Percentiles rank a stretch among this genome's conserved stretches.
Evolutionary conservation across 2,888 invertebrate genomes (phyloP).

Genomic region (Craniophora ligustri): DNA sequence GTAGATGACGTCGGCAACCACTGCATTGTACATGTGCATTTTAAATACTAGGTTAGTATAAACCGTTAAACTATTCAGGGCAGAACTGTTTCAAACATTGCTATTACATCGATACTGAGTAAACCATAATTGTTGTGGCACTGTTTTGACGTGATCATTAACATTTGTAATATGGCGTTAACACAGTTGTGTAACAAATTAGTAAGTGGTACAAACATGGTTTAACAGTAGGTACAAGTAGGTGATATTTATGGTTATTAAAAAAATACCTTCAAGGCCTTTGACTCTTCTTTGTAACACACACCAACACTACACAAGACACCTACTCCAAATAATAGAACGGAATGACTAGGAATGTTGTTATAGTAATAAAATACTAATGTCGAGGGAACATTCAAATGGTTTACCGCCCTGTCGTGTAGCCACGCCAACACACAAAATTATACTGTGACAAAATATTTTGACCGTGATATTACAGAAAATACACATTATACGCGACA

Average conservation of each 20-base stretch:
- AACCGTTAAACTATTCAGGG: conserved; percentile 79
- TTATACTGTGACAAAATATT: conserved; percentile 73
- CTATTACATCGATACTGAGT: conserved; percentile 38
- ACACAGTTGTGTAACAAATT: background rate
- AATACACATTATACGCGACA: conserved; percentile 52
- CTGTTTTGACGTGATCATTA: background rate
- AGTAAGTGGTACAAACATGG: background rate
- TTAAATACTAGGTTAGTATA: conserved; percentile 83
- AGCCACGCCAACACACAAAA: conserved; percentile 68
- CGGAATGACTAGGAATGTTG: conserved; percentile 6
- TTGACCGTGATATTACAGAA: conserved; percentile 54
- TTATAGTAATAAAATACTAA: conserved; percentile 13
- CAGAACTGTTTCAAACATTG: conserved; percentile 57
- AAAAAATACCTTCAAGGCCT: conserved; percentile 21
- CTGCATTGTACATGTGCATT: conserved; percentile 86
- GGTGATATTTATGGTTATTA: background rate
- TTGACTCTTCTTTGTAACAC: conserved; percentile 6
- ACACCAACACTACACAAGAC: conserved; percentile 16
- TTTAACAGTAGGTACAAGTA: background rate
- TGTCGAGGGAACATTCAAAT: conserved; percentile 28
- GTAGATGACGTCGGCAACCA: conserved; percentile 85
- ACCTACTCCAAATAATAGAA: conserved; percentile 11
- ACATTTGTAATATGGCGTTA: background rate
- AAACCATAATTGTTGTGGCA: conserved; percentile 18
- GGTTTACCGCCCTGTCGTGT: conserved; percentile 63